phyloP scores from a whole-genome alignment of 2,888 invertebrate genomes.

The Noctua janthina region DNA sequence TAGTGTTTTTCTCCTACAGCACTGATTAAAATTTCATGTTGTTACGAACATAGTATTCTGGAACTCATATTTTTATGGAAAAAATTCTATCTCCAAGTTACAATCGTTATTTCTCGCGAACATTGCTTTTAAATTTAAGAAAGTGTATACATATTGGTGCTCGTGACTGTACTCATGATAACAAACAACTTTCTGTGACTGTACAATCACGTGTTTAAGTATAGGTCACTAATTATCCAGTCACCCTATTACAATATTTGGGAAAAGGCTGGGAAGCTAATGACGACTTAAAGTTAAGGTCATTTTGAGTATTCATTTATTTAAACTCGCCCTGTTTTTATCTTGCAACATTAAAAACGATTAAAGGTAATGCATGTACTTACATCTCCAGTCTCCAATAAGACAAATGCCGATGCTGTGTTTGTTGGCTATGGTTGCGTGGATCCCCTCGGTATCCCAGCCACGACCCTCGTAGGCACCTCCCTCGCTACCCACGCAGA shows the following conservation, averaged over 20 bases:
- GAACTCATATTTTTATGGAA: no score
- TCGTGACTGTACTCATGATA: no score
- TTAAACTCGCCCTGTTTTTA: not conserved
- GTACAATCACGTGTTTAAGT: no score
- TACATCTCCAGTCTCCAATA: conserved; percentile 94
- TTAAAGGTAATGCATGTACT: not conserved
- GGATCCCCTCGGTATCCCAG: conserved; percentile 93
- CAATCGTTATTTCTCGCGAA: no score
- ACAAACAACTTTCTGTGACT: no score
- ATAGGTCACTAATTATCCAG: no score
- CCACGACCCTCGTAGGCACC: conserved; percentile 93
- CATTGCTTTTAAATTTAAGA: no score
- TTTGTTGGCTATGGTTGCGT: conserved; percentile 91
- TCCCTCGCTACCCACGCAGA: conserved; percentile 93
- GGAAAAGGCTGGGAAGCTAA: not conserved
- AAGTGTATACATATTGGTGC: no score
- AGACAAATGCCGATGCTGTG: conserved; percentile 93
- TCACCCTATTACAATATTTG: not conserved
- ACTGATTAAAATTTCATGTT: no score
- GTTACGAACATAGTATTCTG: no score
- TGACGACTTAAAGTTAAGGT: not conserved
- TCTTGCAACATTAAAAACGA: not conserved
- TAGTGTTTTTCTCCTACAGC: no score
- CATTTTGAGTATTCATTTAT: not conserved
- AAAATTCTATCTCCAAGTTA: no score